These are phyloP conservation scores for Plumapathes pennacea DNA, from an alignment of 92 coral and sea anemone genomes.

Conservation along the genomic window DNA sequence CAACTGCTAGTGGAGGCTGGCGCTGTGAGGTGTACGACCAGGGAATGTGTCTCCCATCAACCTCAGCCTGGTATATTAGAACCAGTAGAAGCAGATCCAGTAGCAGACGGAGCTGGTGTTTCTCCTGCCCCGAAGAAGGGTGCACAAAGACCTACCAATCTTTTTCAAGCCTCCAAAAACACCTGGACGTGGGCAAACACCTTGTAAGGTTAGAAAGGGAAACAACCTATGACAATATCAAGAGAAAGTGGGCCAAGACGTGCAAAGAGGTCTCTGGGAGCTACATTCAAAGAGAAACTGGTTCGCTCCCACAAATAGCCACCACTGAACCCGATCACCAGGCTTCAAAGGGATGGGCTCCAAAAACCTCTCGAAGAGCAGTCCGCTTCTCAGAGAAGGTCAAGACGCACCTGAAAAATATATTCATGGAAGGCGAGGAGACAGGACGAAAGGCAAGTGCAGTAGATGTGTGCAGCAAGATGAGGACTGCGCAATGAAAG, in stretches of 20 bases:
- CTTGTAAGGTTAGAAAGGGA: conserved; percentile 30
- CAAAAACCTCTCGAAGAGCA: conserved; percentile 2
- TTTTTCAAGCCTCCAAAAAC: conserved; percentile 15
- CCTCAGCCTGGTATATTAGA: too few species aligned
- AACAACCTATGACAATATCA: conserved; percentile 38
- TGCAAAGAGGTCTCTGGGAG: too few species aligned
- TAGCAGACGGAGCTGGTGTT: too few species aligned
- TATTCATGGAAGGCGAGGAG: conserved; percentile 47
- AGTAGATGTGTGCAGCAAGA: conserved; percentile 19
- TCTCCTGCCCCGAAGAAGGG: conserved; percentile 40
- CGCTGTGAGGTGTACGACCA: too few species aligned
- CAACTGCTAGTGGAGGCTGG: too few species aligned
- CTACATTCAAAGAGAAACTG: too few species aligned
- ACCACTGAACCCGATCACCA: neutral
- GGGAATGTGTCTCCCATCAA: too few species aligned
- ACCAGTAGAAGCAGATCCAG: too few species aligned
- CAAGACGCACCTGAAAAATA: conserved; percentile 21
- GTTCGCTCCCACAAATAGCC: conserved; percentile 19
- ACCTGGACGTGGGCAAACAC: conserved; percentile 38
- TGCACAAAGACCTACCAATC: conserved; percentile 17
- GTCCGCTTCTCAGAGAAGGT: conserved; percentile 29
- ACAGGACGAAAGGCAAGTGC: conserved; percentile 47
- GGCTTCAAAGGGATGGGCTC: conserved; percentile 36
- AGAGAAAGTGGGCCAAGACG: conserved; percentile 41
- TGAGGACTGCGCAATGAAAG: conserved; percentile 11